Evolutionary conservation across 2,888 invertebrate genomes (phyloP), one percentile per base, ranked within the genome.

Genomic region (Conus canariensis): DNA sequence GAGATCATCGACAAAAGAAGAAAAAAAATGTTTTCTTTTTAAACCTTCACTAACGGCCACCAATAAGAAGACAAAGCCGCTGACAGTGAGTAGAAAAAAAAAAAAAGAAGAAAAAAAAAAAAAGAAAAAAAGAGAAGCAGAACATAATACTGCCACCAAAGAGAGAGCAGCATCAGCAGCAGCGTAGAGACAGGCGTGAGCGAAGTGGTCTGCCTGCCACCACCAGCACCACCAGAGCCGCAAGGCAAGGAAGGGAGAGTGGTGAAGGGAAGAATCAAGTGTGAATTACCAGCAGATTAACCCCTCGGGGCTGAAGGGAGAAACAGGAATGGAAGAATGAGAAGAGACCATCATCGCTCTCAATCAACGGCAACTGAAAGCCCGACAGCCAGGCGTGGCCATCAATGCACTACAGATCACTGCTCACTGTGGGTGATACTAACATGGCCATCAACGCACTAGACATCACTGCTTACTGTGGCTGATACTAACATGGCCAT

Each of bases 321-420:
- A 89, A 30, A 89, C 85, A 89, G 89, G 89, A 56, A 85, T 85
- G 89, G 89, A 89, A 89, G 25, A 89, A 22, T 89, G 89, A 89
- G 85, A 74, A 59, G 89, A 85, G 83, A 67, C 85, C 89, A 56
- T 89, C 89, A 45, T 89, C 85, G 74, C 22, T 67, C 25, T 89
- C 89, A 59, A 22, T 30, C 58, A 70, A 70, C 16, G 89, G 89
- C 9, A 74, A 85, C 89, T 89, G 89, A 89, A 89, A 89, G 59
- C 74, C 22, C 85, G 87, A n/a, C 60, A 85, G 64, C 59, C 30
- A 7, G 70, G 12, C 87, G 64, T 25, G 10, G 60, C 7, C 25
- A 10, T 30, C 80, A 80, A 45, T 80, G 45, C 80, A 30, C 10
- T 45, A 45, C 7, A 80, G 9, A 6, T 8, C 22, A 64, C 60